A percentile compares a stretch with the other conserved stretches of the same genome.
These are phyloP conservation scores for Aphidoletes aphidimyza DNA, from an alignment of 2,888 invertebrate genomes.

Conservation along the genomic window DNA sequence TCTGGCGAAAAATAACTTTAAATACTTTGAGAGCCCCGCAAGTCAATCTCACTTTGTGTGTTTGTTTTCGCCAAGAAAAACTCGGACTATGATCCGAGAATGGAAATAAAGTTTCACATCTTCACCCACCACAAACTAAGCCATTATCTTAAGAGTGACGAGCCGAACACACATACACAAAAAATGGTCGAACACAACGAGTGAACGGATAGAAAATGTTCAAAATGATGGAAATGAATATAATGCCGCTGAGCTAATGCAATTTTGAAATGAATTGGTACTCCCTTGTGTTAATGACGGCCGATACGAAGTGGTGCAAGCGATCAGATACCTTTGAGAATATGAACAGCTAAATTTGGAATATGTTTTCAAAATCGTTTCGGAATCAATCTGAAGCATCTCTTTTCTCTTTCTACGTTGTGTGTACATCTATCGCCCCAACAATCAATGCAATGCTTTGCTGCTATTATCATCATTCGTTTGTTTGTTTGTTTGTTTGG, in stretches of 20 bases:
- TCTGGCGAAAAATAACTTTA: neutral
- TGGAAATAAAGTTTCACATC: neutral
- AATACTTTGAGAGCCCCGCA: neutral
- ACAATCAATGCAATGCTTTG: neutral
- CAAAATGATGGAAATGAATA: neutral
- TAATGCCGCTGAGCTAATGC: slow-evolving; percentile 1
- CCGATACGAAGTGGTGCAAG: neutral
- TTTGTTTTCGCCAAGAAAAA: too few species aligned
- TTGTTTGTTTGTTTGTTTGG: neutral
- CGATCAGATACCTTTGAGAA: slow-evolving; percentile 8
- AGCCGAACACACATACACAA: too few species aligned
- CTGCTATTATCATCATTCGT: too few species aligned
- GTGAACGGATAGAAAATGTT: too few species aligned
- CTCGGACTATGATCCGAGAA: too few species aligned
- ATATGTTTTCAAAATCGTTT: neutral
- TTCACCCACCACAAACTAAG: neutral
- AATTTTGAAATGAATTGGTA: slow-evolving; percentile 14
- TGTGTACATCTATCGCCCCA: neutral
- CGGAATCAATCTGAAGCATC: neutral
- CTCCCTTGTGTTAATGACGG: neutral
- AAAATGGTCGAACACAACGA: too few species aligned
- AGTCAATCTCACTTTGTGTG: neutral
- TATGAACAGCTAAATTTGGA: neutral
- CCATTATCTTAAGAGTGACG: neutral
- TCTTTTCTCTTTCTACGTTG: neutral